Conservation (phyloP, 2,888 invertebrate genomes). For the Amorpha juglandis region DNA sequence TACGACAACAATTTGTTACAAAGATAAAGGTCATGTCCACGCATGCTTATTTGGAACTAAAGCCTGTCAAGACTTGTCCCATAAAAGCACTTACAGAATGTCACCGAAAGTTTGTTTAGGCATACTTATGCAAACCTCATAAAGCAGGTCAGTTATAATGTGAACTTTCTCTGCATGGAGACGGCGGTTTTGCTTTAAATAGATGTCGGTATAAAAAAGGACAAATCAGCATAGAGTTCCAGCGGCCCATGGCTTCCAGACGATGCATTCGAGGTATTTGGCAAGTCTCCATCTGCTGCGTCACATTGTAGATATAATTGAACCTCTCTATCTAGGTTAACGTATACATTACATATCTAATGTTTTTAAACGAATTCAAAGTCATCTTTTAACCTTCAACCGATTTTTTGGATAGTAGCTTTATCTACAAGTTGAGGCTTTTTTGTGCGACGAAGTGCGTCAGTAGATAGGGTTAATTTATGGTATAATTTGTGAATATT, state of each 20-base stretch:
- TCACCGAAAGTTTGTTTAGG: not conserved
- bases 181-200: not conserved
- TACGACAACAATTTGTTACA: not conserved
- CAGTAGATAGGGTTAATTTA: not conserved
- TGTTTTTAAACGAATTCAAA: not conserved
- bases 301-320: conserved; percentile 41
- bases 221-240: conserved; percentile 23
- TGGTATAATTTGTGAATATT: not conserved
- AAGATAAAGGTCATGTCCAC: not conserved
- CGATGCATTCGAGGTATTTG: conserved; percentile 46
- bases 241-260: conserved; percentile 34
- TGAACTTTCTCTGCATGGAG: conserved; percentile 6
- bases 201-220: conserved; percentile 18
- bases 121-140: conserved; percentile 1
- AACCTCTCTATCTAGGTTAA: conserved; percentile 55
- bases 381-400: conserved; percentile 4
- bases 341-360: conserved; percentile 37
- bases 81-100: not conserved
- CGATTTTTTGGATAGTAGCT: not conserved
- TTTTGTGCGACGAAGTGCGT: not conserved
- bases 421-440: not conserved
- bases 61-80: not conserved
- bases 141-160: not conserved
- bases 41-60: not conserved
- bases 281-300: conserved; percentile 52